phyloP scores from a whole-genome alignment of 2,888 invertebrate genomes.

The Ophion ellenae region DNA sequence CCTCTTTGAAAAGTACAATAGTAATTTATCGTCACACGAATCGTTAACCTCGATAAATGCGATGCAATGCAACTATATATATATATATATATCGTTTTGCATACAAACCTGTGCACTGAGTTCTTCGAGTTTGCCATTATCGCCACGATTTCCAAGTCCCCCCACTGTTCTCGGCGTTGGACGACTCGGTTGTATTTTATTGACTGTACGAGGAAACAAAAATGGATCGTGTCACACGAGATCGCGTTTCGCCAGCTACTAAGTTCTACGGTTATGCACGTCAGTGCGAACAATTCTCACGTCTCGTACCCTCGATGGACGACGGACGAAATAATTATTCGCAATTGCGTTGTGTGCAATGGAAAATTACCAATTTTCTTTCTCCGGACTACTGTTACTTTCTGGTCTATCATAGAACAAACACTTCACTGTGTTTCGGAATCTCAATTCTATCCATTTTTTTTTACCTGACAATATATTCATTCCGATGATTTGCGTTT shows the following conservation, averaged over 20 bases:
- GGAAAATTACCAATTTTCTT: not conserved
- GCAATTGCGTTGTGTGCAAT: not conserved
- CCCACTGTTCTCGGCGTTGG: conserved; percentile 80
- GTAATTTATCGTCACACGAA: conserved; percentile 7
- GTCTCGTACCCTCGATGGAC: not conserved
- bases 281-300: not conserved
- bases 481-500: not conserved
- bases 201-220: conserved; percentile 80
- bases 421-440: not conserved
- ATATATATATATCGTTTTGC: too few species aligned
- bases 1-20: not conserved
- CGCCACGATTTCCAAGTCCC: conserved; percentile 84
- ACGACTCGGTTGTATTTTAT: conserved; percentile 84
- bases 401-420: not conserved
- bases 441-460: not conserved
- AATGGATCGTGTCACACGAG: not conserved
- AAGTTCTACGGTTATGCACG: conserved; percentile 2
- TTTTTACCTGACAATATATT: not conserved
- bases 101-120: conserved; percentile 85
- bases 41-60: not conserved
- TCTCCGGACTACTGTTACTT: not conserved
- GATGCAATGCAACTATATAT: too few species aligned
- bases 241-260: not conserved
- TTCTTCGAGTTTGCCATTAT: conserved; percentile 86
- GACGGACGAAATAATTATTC: conserved; percentile 27